Evolutionary conservation across 1,140 invertebrate genomes (phyloP).

Genomic region (Dreissena rostriformis): DNA sequence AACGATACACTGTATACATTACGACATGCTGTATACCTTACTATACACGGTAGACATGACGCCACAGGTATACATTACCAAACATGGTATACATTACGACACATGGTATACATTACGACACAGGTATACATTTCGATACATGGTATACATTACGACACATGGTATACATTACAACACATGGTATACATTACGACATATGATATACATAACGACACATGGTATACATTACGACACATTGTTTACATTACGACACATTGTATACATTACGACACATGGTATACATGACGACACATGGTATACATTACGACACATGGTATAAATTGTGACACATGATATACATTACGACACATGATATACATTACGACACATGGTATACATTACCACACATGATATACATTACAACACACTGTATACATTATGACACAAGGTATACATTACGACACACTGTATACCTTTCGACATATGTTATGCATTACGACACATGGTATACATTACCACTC

Average conservation of each 20-base stretch:
- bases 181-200: background rate
- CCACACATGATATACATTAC: too few species aligned
- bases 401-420: too few species aligned
- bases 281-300: background rate
- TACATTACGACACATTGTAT: background rate
- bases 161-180: background rate
- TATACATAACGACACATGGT: background rate
- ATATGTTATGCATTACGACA: too few species aligned
- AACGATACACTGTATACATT: too few species aligned
- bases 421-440: too few species aligned
- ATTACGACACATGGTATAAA: background rate
- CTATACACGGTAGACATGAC: too few species aligned
- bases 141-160: background rate
- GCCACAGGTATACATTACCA: background rate
- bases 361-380: too few species aligned
- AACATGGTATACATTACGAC: background rate
- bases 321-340: background rate
- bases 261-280: background rate
- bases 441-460: too few species aligned
- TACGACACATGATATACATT: background rate
- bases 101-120: background rate
- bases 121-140: background rate
- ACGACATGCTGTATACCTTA: too few species aligned
- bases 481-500: too few species aligned
- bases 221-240: conserved; percentile 3